Conservation (phyloP, 2,113 vertebrate species). For the Pituophis catenifer region DNA sequence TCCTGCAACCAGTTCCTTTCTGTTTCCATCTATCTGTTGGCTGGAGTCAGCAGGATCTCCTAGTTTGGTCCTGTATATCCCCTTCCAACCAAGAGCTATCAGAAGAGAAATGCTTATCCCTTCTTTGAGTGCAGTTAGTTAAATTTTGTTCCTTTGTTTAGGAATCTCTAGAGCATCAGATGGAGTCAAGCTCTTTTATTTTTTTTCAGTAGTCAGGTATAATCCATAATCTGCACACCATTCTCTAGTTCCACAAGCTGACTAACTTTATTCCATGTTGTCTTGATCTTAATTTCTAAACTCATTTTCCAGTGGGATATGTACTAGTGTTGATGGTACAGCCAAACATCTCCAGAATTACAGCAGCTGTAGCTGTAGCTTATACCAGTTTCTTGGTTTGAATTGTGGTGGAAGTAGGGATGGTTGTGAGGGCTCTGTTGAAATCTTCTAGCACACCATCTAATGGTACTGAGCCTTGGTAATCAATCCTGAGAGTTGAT, state of each 20-base stretch:
- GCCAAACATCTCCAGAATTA: not conserved
- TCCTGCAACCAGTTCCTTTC: not conserved
- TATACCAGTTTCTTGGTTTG: not conserved
- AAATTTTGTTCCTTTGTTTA: not conserved
- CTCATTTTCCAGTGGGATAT: not conserved
- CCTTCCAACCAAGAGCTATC: not conserved
- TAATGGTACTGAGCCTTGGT: not conserved
- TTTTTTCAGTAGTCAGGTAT: not conserved
- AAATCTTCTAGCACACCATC: not conserved
- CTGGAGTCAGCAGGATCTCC: not conserved
- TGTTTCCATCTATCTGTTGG: not conserved
- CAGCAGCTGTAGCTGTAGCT: not conserved
- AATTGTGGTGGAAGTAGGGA: not conserved
- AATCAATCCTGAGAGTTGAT: not conserved
- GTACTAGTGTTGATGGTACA: not conserved
- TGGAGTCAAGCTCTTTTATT: not conserved
- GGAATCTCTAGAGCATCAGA: not conserved
- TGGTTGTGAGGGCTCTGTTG: not conserved
- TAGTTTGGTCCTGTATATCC: not conserved
- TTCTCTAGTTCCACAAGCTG: not conserved
- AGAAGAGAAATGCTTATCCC: not conserved
- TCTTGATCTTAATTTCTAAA: not conserved
- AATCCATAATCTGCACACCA: not conserved
- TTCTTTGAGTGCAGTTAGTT: not conserved
- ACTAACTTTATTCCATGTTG: not conserved